These are phyloP conservation scores for Drosophila littoralis DNA, from an alignment of 1,140 invertebrate species.

Conservation along the genomic window DNA sequence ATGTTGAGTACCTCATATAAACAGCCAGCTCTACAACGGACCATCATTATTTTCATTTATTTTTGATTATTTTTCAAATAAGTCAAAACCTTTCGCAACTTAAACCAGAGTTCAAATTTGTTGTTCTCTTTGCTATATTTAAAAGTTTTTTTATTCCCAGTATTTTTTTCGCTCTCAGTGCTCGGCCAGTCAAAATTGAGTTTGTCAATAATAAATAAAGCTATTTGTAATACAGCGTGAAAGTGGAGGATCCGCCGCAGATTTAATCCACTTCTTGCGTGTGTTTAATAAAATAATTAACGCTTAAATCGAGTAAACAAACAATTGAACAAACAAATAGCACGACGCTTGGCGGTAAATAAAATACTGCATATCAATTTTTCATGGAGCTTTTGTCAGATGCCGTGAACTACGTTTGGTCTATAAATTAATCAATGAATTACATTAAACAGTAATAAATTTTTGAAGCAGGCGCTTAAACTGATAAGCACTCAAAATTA, in stretches of 20 bases:
- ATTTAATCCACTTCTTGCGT: constrained; percentile 4
- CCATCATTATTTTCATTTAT: too few species aligned
- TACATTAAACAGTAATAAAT: constrained; percentile 27
- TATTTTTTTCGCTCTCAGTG: too few species aligned
- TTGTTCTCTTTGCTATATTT: too few species aligned
- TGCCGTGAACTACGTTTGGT: constrained; percentile 2
- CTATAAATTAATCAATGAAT: constrained; percentile 41
- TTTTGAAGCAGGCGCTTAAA: constrained; percentile 18
- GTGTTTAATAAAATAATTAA: constrained; percentile 62
- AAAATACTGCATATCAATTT: constrained; percentile 47
- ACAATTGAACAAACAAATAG: constrained; percentile 31
- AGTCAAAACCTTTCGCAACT: too few species aligned
- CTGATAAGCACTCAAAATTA: constrained; percentile 39
- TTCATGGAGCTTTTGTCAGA: constrained; percentile 36
- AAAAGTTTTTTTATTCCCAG: too few species aligned
- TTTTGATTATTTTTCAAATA: too few species aligned
- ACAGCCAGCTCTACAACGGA: too few species aligned
- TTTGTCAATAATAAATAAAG: too few species aligned
- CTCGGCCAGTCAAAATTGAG: too few species aligned
- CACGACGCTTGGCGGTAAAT: constrained; percentile 29
- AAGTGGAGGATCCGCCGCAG: too few species aligned
- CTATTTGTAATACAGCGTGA: too few species aligned
- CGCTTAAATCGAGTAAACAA: constrained; percentile 29
- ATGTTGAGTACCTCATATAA: not conserved
- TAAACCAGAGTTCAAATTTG: too few species aligned